These are phyloP conservation scores for Tapera naevia DNA, from an alignment of 2,797 vertebrate species.

Conservation along the genomic window DNA sequence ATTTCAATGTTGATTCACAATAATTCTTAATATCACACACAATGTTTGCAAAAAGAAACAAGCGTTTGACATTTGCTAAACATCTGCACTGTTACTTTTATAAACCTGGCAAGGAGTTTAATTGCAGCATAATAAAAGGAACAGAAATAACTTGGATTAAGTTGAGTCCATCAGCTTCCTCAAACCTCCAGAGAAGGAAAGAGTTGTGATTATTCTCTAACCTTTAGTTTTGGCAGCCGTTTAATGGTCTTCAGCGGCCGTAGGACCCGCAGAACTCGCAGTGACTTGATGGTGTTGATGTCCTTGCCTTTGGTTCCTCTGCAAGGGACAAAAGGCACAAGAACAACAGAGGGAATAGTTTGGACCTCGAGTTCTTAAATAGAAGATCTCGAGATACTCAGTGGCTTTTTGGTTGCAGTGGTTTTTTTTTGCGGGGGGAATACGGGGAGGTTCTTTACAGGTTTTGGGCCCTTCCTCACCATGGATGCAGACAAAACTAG, in stretches of 20 bases:
- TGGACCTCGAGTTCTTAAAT: background rate
- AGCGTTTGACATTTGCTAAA: background rate
- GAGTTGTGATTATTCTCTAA: constrained; percentile 42
- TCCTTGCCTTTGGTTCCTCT: constrained; percentile 98
- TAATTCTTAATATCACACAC: background rate
- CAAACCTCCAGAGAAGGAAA: background rate
- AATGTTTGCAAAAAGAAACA: background rate
- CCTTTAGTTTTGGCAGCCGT: constrained; percentile 95
- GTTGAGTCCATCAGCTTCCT: background rate
- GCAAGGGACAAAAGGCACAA: constrained; percentile 69
- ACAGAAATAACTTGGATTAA: background rate
- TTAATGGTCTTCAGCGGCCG: constrained; percentile 97
- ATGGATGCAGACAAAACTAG: background rate
- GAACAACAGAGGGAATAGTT: constrained; percentile 45
- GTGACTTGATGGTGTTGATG: constrained; percentile 97
- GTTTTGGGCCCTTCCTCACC: background rate
- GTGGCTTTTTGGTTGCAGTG: background rate
- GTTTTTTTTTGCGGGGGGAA: background rate
- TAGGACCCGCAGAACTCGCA: constrained; percentile 92
- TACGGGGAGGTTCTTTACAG: background rate
- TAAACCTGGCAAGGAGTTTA: background rate
- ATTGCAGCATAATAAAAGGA: background rate
- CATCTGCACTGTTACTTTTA: background rate
- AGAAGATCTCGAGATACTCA: background rate
- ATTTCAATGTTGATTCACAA: background rate